These are phyloP conservation scores for Rhodophaea formosa DNA, from an alignment of 2,888 invertebrate genomes.

Conservation along the genomic window DNA sequence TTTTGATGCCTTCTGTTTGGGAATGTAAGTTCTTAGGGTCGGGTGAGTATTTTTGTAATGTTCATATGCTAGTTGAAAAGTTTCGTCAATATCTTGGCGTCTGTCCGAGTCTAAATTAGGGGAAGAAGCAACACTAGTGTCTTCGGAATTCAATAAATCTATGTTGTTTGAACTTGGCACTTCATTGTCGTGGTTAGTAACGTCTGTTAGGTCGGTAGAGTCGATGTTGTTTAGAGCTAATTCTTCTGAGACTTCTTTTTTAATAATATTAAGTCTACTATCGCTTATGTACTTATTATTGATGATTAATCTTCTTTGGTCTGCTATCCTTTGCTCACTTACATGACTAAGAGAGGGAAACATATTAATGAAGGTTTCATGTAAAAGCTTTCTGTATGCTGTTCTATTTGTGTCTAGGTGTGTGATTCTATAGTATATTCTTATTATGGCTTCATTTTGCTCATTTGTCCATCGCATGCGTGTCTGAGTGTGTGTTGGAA, in stretches of 20 bases:
- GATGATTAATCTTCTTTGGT: slow-evolving; percentile 13
- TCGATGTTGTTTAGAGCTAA: neutral
- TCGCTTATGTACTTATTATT: slow-evolving; percentile 13
- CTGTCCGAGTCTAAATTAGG: neutral
- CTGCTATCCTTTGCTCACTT: slow-evolving; percentile 4
- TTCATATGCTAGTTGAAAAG: neutral
- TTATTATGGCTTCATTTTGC: too few species aligned
- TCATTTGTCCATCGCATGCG: too few species aligned
- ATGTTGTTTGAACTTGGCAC: neutral
- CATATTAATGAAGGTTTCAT: too few species aligned
- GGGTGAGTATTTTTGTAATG: neutral
- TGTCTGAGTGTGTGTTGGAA: too few species aligned
- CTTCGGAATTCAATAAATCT: neutral
- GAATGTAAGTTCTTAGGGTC: neutral
- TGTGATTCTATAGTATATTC: too few species aligned
- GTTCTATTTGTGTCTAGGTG: too few species aligned
- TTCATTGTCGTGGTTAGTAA: neutral
- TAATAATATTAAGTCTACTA: neutral
- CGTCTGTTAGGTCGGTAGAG: neutral
- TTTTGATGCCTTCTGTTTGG: slow-evolving; percentile 3
- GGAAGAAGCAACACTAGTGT: too few species aligned
- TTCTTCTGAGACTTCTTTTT: neutral
- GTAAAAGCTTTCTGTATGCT: too few species aligned
- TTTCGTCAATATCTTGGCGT: neutral
- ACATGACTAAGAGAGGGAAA: too few species aligned